Base-by-base conservation (phyloP, 2,797 vertebrate species). In the Oryzias dopingdopingensis region DNA sequence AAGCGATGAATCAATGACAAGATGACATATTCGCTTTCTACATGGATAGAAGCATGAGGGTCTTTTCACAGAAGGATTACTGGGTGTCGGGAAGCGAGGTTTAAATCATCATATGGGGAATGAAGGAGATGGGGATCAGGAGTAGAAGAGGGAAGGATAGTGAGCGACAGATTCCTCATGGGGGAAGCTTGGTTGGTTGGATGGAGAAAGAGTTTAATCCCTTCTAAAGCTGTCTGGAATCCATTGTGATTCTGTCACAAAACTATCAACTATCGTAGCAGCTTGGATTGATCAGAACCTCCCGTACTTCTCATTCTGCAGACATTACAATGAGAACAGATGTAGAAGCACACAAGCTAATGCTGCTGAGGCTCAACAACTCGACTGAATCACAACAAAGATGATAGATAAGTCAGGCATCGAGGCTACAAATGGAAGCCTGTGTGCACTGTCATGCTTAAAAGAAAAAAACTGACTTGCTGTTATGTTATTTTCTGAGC, bases 251-350 rank as follows among this genome's bases (percentile, higher is more conserved):
- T 80, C 61, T 73, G 82, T 81, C 81, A 82, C 74, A 76, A 72
- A 58, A 55, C 79, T 84, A 80, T 85, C 79, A 41, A 74, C 80
- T 80, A 79, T 72, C 79, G 62, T 53, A 49, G 24, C 84, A 80
- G 80, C 85, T 80, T 85, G 79, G 79, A 76, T 79, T 58, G 70
- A 86, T 85, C 76, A 70, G 65, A 64, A 82, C 66, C 63, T 52
- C 60, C 74, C 77, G 79, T 72, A 56, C 61, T 59, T 73, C 65
- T 43, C 75, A 44, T 20, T 41, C 62, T 60, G 53, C 49, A 62
- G 53, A 70, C 51, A 52, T 62, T 54, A 23, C 56, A 49, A 32
- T 51, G n/a, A 7, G 8, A 56, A 57, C 62, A 72, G 40, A 79
- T 62, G 65, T 61, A 42, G 58, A 49, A 58, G 29, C 60, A 66